These are phyloP conservation scores for Delichon dasypus DNA, from an alignment of 2,797 vertebrate species.

Conservation along the genomic window DNA sequence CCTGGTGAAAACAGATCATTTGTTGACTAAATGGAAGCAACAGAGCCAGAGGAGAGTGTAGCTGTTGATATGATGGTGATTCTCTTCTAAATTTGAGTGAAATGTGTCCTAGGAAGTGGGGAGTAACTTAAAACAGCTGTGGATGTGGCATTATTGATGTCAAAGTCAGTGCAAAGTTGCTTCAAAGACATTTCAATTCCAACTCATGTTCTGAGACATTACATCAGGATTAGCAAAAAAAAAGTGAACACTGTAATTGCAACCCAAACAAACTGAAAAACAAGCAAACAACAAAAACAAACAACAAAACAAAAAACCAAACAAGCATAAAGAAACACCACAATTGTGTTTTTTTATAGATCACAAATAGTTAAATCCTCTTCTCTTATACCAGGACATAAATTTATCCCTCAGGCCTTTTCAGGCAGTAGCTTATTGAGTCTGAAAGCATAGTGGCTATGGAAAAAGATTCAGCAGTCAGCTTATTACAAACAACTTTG, in stretches of 20 bases:
- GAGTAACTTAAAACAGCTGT: background rate
- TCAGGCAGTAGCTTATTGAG: background rate
- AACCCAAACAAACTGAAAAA: background rate
- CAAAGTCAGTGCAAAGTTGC: background rate
- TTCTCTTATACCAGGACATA: background rate
- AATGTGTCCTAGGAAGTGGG: background rate
- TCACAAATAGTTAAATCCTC: background rate
- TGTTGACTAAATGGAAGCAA: background rate
- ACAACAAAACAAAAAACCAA: background rate
- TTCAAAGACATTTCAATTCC: background rate
- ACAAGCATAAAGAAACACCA: background rate
- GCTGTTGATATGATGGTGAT: background rate
- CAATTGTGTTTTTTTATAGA: background rate
- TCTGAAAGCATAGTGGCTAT: background rate
- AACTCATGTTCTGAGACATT: background rate
- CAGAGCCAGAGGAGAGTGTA: background rate
- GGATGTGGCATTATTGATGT: background rate
- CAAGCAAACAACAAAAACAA: background rate
- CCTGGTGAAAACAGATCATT: background rate
- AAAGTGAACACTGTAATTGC: background rate
- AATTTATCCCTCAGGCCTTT: background rate
- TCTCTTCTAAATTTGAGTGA: background rate
- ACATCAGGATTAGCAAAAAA: background rate
- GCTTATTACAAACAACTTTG: background rate
- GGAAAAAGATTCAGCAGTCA: background rate